Evolutionary conservation across 2,888 invertebrate genomes (phyloP), one percentile per base, ranked within the genome.

Genomic region (Trachelus iudaicus): DNA sequence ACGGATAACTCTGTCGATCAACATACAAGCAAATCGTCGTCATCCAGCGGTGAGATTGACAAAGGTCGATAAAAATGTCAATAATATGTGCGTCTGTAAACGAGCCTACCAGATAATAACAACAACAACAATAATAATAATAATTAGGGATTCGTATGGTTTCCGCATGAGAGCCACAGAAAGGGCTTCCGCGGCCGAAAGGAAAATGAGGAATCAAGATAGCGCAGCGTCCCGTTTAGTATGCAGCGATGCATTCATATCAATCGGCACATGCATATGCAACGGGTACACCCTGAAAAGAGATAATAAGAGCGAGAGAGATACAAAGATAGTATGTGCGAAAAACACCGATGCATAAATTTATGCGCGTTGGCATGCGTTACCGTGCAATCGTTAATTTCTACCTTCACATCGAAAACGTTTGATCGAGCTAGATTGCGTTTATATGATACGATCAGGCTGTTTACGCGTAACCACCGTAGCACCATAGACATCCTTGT

Each of bases 161-260:
- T 87, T 87, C 84, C 85, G 83, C 83, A 82, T 82, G 83, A 82
- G 82, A 85, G 84, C 80, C 79, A 81, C 74, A 73, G n/a, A 77
- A 79, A 40, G 71, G 82, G 76, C 56, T 56, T 85, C 83, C 83
- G 71, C 83, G 71, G 74, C 82, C 85, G 85, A 86, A 89, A 86
- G 85, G 83, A 86, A 86, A 87, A 88, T 40, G 75, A 83, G 84
- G 84, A 86, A 90, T 91, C 90, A 86, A 56, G 89, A 91, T 89
- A 90, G 77, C 79, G 80, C 79, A 35, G 83, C 84, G 77, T 83
- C 83, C 84, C 88, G 87, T 88, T 90, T 89, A 87, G 86, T 86
- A 90, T 89, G 89, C 90, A 89, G 84, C 90, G 87, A 87, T 91
- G 90, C 91, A 89, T 91, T 90, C 88, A 88, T 90, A 91, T 90